Conservation (phyloP, 2,888 invertebrate species). For the Lathronympha strigana region DNA sequence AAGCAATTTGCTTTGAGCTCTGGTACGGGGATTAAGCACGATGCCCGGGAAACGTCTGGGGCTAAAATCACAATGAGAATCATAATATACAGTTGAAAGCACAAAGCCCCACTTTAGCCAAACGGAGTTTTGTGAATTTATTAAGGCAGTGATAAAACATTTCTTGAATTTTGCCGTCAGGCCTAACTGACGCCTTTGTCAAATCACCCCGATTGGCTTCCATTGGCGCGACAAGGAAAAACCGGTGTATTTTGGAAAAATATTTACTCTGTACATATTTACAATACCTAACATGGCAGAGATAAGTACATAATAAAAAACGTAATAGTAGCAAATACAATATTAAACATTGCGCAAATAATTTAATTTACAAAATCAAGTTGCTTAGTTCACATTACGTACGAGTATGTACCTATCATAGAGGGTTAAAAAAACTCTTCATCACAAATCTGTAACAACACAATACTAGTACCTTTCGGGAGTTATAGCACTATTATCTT, state of each 20-base stretch:
- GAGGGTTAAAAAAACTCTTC: slow-evolving; percentile 14
- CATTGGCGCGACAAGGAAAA: slow-evolving; percentile 43
- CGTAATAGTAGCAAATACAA: slow-evolving; percentile 22
- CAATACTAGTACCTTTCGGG: slow-evolving; percentile 21
- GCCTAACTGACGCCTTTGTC: slow-evolving; percentile 38
- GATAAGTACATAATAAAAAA: slow-evolving; percentile 27
- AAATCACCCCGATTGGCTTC: slow-evolving; percentile 41
- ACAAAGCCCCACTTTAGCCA: slow-evolving; percentile 55
- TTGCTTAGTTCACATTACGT: slow-evolving; percentile 25
- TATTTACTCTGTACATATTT: slow-evolving; percentile 79
- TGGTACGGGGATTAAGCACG: slow-evolving; percentile 53
- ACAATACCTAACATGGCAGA: slow-evolving; percentile 50
- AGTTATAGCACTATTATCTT: slow-evolving; percentile 17
- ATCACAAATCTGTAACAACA: slow-evolving; percentile 16
- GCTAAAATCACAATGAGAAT: slow-evolving; percentile 55
- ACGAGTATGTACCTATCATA: not conserved
- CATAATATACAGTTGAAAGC: slow-evolving; percentile 56
- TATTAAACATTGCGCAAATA: slow-evolving; percentile 27
- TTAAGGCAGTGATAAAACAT: slow-evolving; percentile 49
- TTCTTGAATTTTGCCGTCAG: slow-evolving; percentile 41
- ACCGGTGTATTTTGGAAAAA: slow-evolving; percentile 64
- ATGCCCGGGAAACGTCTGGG: slow-evolving; percentile 50
- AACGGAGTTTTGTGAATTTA: slow-evolving; percentile 51
- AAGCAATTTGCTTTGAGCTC: slow-evolving; percentile 54
- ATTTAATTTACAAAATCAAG: slow-evolving; percentile 23